These are phyloP conservation scores for Nerophis ophidion DNA, from an alignment of 2,113 vertebrate species.

Conservation along the genomic window DNA sequence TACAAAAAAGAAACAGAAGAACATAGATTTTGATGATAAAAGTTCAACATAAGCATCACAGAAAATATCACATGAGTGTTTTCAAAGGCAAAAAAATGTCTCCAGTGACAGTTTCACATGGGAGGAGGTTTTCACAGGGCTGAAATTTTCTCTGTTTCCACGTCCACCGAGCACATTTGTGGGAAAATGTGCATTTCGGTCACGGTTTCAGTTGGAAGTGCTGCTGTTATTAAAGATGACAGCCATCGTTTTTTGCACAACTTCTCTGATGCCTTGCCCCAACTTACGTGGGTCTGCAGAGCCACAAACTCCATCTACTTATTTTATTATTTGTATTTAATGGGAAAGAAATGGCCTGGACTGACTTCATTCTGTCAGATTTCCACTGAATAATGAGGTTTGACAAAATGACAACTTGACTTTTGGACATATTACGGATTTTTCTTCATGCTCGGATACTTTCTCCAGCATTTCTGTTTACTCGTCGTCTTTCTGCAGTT, in stretches of 20 bases:
- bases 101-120: neutral
- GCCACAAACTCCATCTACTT: neutral
- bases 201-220: neutral
- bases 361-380: neutral
- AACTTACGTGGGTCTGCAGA: slow-evolving; percentile 1
- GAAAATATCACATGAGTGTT: neutral
- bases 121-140: neutral
- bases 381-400: neutral
- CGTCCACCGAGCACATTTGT: slow-evolving; percentile 1
- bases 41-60: neutral
- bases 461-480: neutral
- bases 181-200: neutral
- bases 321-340: too few relatives aligned
- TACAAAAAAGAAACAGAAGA: too few relatives aligned
- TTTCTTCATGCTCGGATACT: neutral
- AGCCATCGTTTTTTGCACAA: slow-evolving; percentile 7
- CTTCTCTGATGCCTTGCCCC: slow-evolving; percentile 9
- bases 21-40: too few relatives aligned
- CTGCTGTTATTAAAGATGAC: slow-evolving; percentile 15
- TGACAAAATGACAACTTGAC: too few relatives aligned
- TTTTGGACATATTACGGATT: neutral
- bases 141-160: slow-evolving; percentile 8
- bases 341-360: neutral
- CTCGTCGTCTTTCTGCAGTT: neutral
- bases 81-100: neutral